A percentile compares a stretch with the other conserved stretches of the same genome.
Evolutionary conservation across 92 coral and sea anemone genomes (phyloP).

Genomic region (Zoanthus sansibaricus): DNA sequence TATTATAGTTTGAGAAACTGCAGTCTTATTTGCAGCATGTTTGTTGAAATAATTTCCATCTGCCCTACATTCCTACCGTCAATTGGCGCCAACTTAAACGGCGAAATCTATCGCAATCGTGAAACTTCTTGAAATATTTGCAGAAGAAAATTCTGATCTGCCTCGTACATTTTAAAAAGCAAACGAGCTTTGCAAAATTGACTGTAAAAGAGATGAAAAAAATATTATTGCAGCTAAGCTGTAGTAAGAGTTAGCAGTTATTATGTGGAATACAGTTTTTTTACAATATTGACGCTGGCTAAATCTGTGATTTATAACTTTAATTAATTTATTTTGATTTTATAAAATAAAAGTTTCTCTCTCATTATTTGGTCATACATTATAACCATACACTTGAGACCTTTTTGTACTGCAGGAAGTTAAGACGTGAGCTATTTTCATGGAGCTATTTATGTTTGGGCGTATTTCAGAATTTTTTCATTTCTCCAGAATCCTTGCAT

Average conservation of each 20-base stretch:
- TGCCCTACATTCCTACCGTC: no score
- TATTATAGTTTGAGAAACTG: slow-evolving; percentile 27
- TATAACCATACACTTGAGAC: background rate
- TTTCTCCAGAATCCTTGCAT: background rate
- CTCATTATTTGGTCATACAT: background rate
- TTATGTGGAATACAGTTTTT: slow-evolving; percentile 21
- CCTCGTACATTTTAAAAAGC: background rate
- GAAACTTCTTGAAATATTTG: slow-evolving; percentile 34
- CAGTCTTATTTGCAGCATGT: slow-evolving; percentile 36
- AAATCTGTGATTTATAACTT: background rate
- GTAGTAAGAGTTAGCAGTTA: slow-evolving; percentile 1
- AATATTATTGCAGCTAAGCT: slow-evolving; percentile 23
- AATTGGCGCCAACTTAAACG: no score
- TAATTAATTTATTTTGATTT: background rate
- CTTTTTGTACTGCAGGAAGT: slow-evolving; percentile 28
- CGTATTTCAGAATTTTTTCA: slow-evolving; percentile 8
- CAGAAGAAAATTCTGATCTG: slow-evolving; percentile 23
- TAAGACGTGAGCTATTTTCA: background rate
- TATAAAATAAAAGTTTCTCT: background rate
- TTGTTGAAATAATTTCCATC: background rate
- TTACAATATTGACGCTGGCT: background rate
- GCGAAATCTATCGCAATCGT: background rate
- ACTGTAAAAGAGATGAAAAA: slow-evolving; percentile 27
- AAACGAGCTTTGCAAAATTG: slow-evolving; percentile 37
- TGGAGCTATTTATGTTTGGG: slow-evolving; percentile 20